Base-by-base conservation (phyloP, 2,113 vertebrate genomes). In the mouse (Mus musculus) region DNA sequence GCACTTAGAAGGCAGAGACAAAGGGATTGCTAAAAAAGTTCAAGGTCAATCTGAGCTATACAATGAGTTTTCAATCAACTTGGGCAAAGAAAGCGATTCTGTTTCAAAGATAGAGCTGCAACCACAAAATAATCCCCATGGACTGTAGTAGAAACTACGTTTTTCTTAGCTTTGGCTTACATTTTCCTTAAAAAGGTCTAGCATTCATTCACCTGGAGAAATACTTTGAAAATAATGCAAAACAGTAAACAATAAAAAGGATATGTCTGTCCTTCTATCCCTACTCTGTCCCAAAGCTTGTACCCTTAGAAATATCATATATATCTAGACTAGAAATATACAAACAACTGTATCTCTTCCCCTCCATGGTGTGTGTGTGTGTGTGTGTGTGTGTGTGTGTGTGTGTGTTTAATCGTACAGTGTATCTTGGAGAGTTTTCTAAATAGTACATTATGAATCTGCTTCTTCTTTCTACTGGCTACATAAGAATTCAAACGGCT, bases 131-230 rank as follows among this genome's bases (percentile, higher is more conserved):
- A 86, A 46, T 36, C 10, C 24, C 65, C 54, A 52, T 54, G 26
- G 46, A 67, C 7, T 49, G 5, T 42, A 86, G 26, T 80, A 65
- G 42, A 75, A 17, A 12, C 59, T 77, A 95, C 28, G 7, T 24
- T 92, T 78, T 22, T 39, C 67, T 94, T 73, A 49, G 46, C 65
- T 76, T 85, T 71, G 24, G 75, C 81, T 93, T 76, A 30, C 24
- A 42, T 85, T 93, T 92, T 76, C 85, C 46, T 86, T 67, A 91
- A 91, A 46, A 22, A 19, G 54, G 39, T 6, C 30, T n/a, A 93
- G 65, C 39, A 87, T 49, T 81, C 46, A 88, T 26, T 89, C 33
- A 89, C 82, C 26, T 61, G 30, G 42, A 39, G 19, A 94, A 96
- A 89, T 10, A 90, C 61, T 78, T 88, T 49, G 9, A 17, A 94